Base-by-base conservation (phyloP, 2,113 vertebrate genomes). In the Orientallactaga bullata region DNA sequence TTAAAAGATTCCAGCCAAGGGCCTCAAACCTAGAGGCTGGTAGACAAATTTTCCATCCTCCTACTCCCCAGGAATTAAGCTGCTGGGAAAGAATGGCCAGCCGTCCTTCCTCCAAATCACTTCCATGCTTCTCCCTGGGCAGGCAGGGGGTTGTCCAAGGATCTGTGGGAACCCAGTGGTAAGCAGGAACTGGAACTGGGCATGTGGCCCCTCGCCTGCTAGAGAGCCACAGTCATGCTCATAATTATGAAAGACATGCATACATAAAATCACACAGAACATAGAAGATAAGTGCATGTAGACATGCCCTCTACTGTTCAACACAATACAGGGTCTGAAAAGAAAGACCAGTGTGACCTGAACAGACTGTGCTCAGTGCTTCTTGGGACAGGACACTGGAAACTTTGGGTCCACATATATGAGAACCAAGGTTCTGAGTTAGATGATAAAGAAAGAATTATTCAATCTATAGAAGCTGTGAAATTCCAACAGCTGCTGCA, bases 371-470 rank as follows among this genome's bases (percentile, higher is more conserved):
- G 60, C 42, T 10, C 55, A 47, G 7, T 1, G 63, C 73, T 60
- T 88, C 5, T 72, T 28, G 60, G 65, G 58, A 73, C 26, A 21
- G 28, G 28, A 74, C n/a, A n/a, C 63, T 35, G 5, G 77, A 80
- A 92, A 35, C 24, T 12, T 32, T 47, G 42, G 42, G 42, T 76
- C 76, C 76, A 79, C 37, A 39, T 42, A 79, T 73, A 32, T 61
- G 35, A 90, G 42, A 51, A 63, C 63, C 55, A 72, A 69, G 17
- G 61, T 85, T 73, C 58, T 85, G 35, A 42, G 39, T 72, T 37
- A 92, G 91, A 30, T 35, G 66, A 72, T 79, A 21, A 63, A 90
- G 66, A 86, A 68, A 66, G 85, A 58, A n/a, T 79, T 72, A 68
- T 60, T 86, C 39, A 69, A 18, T 47, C 30, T 39, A 20, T 15